Percentiles rank a stretch among this genome's conserved stretches.
Conservation (phyloP, 2,113 vertebrate genomes). For the Crotalus helleri region DNA sequence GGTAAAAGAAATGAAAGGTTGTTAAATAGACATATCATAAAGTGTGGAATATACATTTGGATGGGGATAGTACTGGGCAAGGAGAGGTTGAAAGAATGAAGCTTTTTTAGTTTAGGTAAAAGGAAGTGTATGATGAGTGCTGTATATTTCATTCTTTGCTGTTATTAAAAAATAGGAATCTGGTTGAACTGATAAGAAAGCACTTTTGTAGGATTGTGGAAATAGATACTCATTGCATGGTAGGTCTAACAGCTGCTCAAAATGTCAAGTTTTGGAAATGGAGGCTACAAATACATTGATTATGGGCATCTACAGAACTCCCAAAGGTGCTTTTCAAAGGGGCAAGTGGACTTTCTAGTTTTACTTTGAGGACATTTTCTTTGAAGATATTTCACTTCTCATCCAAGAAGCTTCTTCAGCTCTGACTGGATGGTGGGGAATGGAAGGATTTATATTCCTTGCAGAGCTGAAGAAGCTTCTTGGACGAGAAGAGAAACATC, state of each 20-base stretch:
- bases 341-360: neutral
- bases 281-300: neutral
- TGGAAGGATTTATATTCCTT: neutral
- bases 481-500: neutral
- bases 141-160: neutral
- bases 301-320: neutral
- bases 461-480: neutral
- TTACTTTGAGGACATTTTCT: neutral
- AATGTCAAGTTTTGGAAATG: neutral
- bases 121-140: neutral
- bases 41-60: neutral
- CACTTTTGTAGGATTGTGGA: neutral
- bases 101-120: neutral
- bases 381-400: neutral
- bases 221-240: neutral
- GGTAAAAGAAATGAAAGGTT: conserved; percentile 1
- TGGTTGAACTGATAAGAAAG: neutral
- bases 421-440: neutral
- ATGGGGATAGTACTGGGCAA: neutral
- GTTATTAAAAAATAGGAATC: neutral
- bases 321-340: neutral
- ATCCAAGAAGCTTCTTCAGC: neutral
- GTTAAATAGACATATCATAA: neutral
- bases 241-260: neutral
- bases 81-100: neutral